Evolutionary conservation across 2,888 invertebrate species (phyloP), one percentile per base, ranked within the genome.

Genomic region (Zygothrica quintamaculata): DNA sequence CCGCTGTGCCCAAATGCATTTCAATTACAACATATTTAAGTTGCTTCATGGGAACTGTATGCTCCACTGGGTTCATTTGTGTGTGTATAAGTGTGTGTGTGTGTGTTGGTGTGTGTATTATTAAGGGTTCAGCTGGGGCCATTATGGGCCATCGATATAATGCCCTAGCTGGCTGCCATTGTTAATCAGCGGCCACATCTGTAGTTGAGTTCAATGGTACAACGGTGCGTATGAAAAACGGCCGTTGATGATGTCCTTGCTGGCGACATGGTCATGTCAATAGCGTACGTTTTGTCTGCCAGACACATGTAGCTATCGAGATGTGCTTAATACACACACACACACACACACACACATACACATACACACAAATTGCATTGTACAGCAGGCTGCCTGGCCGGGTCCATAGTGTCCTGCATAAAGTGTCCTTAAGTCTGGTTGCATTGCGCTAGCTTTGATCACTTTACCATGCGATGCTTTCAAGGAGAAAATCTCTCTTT

Each of bases 21-120:
- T 82, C 85, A 85, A 85, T 82, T 80, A 85, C 76, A 76, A 64
- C 86, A 68, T 76, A 82, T 78, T 78, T 76, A 68, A 85, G 67
- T 58, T 47, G 56, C 64, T 62, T 53, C 61, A 57, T 36, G 47
- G 31, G 53, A 40, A 48, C 39, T 51, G 12, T 25, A 8, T 43
- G 33, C 13, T 31, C 61, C 74, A 57, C 7, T 47, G 84, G 74
- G 53, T 34, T 61, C 70, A 79, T 77, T 77, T 22, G 18, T 22
- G 18, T 22, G 3, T 5, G n/a, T n/a, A n/a, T n/a, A 26, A 8
- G 8, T 4, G 29, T 71, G 65, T 74, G 67, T 67, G 42, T 16
- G 37, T 9, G 50, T n/a, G 43, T 50, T 25, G 22, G 50, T 57
- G 46, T 37, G 43, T 51, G 50, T n/a, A n/a, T 37, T 29, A 43